These are phyloP conservation scores for Ispidina picta DNA, from an alignment of 2,797 vertebrate species.

Conservation along the genomic window DNA sequence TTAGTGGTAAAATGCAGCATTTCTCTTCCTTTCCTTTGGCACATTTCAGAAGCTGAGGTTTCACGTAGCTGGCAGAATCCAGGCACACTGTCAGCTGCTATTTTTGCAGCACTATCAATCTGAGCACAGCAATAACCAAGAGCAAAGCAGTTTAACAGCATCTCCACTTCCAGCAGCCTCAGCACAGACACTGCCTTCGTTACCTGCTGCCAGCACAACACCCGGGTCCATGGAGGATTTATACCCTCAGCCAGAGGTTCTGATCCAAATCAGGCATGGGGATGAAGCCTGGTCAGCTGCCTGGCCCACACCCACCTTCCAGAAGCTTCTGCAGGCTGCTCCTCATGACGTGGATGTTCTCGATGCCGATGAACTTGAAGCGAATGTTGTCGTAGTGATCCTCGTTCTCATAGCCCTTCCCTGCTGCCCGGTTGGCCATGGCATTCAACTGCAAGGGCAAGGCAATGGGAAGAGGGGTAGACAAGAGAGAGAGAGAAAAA, in stretches of 20 bases:
- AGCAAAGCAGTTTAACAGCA: not conserved
- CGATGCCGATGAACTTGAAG: conserved; percentile 86
- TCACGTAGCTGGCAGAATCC: not conserved
- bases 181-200: not conserved
- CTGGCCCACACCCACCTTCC: conserved; percentile 74
- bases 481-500: not conserved
- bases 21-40: not conserved
- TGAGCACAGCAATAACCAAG: not conserved
- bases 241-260: not conserved
- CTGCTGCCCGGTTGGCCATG: conserved; percentile 84
- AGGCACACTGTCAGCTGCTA: not conserved
- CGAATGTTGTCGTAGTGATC: conserved; percentile 83
- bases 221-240: fast-evolving
- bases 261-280: not conserved
- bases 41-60: not conserved
- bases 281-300: not conserved
- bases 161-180: not conserved
- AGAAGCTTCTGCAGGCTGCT: conserved; percentile 85
- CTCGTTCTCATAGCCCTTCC: conserved; percentile 88
- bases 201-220: not conserved
- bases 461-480: not conserved
- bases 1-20: not conserved
- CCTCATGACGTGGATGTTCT: conserved; percentile 87
- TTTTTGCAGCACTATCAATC: not conserved
- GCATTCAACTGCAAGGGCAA: conserved; percentile 79